Base-by-base conservation (phyloP, 2,797 vertebrate species). In the Potorous gilbertii region DNA sequence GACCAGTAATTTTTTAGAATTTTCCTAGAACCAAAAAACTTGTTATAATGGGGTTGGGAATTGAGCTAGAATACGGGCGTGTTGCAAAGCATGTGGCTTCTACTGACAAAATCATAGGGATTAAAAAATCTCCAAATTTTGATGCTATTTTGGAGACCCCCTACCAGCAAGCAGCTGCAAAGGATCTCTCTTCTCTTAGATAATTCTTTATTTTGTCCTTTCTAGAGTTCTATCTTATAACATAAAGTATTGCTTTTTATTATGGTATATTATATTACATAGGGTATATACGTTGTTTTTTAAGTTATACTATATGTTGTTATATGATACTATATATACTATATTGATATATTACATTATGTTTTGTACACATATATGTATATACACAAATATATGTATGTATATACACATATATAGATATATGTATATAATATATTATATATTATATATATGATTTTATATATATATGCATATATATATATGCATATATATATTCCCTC, bases 111-210 rank as follows among this genome's bases (percentile, higher is more conserved):
- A 81, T 81, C n/a, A 81, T 40, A 81, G 66, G 5, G 66, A 81
- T 40, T 81, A 40, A 40, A 40, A 74, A 81, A 40, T 81, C 66
- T 2, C 18, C n/a, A 40, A 40, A 81, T 81, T 2, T 81, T 81
- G 5, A 46, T 10, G n/a, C 18, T 21, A 46, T 9, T 6, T 18
- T 74, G 40, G n/a, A 8, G 0, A 0, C 5, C 1, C 31, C 13
- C 13, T 13, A 10, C 29, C 2, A 3, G 3, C n/a, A 6, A 24
- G 31, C 12, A 66, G 31, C 59, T 14, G 4, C 13, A 66, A 14
- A 66, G 66, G 18, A 10, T 46, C n/a, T 81, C 16, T 81, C 18
- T 81, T 81, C 6, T 81, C 66, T 46, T 81, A 81, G n/a, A 46
- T 12, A 81, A 81, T 24, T 46, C 1, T 40, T 81, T 81, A 81